Evolutionary conservation across 37 sponge, comb jelly and placozoan genomes (phyloP).

Genomic region (Tethya wilhelma): DNA sequence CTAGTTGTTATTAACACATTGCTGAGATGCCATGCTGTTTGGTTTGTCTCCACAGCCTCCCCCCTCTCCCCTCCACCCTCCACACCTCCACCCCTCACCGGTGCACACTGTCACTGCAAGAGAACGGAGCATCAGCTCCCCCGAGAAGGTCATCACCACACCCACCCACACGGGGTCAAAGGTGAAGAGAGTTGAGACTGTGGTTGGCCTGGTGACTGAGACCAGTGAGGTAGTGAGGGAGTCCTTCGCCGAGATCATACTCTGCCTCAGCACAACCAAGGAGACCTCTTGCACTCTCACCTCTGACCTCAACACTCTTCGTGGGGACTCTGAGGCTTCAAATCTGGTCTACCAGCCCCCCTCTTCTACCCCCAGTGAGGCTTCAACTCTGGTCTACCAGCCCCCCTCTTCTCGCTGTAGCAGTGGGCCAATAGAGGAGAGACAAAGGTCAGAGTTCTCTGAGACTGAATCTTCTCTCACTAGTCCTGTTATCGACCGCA

Average conservation of each 20-base stretch:
- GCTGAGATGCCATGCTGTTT: too few species aligned
- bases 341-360: background rate
- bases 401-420: slow-evolving; percentile 1
- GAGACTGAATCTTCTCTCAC: too few species aligned
- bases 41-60: too few species aligned
- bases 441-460: too few species aligned
- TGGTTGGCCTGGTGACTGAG: slow-evolving; percentile 2
- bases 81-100: background rate
- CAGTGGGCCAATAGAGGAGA: too few species aligned
- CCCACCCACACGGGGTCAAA: too few species aligned
- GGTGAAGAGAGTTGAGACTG: slow-evolving; percentile 7
- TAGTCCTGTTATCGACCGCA: too few species aligned
- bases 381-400: slow-evolving; percentile 15
- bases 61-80: background rate
- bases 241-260: slow-evolving; percentile 19
- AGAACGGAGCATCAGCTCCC: background rate
- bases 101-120: background rate
- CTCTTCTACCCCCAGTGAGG: slow-evolving; percentile 20
- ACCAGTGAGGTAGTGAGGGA: background rate
- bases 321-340: background rate
- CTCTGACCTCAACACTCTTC: slow-evolving; percentile 5
- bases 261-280: background rate
- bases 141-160: too few species aligned
- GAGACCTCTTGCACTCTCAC: background rate
- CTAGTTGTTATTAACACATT: too few species aligned